phyloP scores from a whole-genome alignment of 2,113 vertebrate species.

The Ptilorrhoa leucosticta region DNA sequence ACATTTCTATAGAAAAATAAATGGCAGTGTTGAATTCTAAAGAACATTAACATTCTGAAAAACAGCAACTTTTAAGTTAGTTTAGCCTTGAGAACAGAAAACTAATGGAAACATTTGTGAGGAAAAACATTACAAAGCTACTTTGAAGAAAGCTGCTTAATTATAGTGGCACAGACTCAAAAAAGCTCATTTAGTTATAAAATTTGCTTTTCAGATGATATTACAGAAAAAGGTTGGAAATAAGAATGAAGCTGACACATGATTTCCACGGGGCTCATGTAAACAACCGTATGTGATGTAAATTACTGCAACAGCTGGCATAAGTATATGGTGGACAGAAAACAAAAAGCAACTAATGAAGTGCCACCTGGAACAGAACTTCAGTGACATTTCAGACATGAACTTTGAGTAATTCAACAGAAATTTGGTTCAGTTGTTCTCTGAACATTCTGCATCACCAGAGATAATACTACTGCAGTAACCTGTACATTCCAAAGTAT shows the following conservation, averaged over 20 bases:
- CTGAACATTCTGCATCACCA: background rate
- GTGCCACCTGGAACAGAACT: slow-evolving; percentile 15
- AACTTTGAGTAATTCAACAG: background rate
- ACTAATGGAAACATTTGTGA: slow-evolving; percentile 38
- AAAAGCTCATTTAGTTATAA: slow-evolving; percentile 48
- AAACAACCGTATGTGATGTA: slow-evolving; percentile 50
- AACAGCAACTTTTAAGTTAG: slow-evolving; percentile 24
- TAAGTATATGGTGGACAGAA: slow-evolving; percentile 38
- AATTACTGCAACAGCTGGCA: slow-evolving; percentile 58
- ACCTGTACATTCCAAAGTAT: background rate
- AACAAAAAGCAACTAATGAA: slow-evolving; percentile 39
- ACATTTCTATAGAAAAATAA: background rate
- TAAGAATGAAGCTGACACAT: slow-evolving; percentile 56
- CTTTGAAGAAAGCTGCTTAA: slow-evolving; percentile 59
- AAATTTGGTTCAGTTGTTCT: background rate
- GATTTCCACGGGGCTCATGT: slow-evolving; percentile 54
- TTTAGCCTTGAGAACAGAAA: slow-evolving; percentile 50
- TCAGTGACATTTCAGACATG: background rate
- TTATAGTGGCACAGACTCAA: slow-evolving; percentile 44
- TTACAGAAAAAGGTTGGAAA: slow-evolving; percentile 40
- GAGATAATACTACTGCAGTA: background rate
- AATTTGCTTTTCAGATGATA: slow-evolving; percentile 58
- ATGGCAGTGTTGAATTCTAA: background rate
- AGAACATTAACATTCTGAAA: slow-evolving; percentile 3
- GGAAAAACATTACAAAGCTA: slow-evolving; percentile 47